These are phyloP conservation scores for Erpobdella octoculata DNA, from an alignment of 2,888 invertebrate genomes.

Conservation along the genomic window DNA sequence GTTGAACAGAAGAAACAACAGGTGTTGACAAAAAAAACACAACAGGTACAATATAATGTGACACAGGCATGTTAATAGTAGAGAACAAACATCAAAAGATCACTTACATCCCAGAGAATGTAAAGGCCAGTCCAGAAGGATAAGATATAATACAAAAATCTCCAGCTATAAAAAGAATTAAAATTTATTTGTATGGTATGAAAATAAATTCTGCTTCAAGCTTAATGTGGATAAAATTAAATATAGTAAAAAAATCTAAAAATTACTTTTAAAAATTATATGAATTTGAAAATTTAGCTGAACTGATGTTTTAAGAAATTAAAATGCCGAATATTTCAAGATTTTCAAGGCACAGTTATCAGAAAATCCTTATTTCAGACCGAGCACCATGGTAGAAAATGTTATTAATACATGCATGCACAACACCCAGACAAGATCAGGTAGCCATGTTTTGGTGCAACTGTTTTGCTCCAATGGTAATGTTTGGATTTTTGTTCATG, in stretches of 20 bases:
- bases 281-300: too few relatives aligned
- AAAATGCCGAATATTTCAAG: too few relatives aligned
- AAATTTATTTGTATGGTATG: background rate
- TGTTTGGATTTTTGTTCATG: too few relatives aligned
- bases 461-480: too few relatives aligned
- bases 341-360: too few relatives aligned
- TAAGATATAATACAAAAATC: slow-evolving; percentile 34
- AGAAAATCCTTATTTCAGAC: too few relatives aligned
- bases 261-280: background rate
- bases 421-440: too few relatives aligned
- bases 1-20: background rate
- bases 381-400: too few relatives aligned
- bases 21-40: background rate
- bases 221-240: too few relatives aligned
- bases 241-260: background rate
- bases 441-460: too few relatives aligned
- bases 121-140: slow-evolving; percentile 33
- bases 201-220: background rate
- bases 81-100: background rate
- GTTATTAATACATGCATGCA: too few relatives aligned
- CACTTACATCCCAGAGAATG: slow-evolving; percentile 34
- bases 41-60: background rate
- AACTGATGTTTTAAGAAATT: too few relatives aligned
- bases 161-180: slow-evolving; percentile 33
- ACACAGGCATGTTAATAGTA: background rate